A percentile compares a stretch with the other conserved stretches of the same genome.
These are phyloP conservation scores for Lampropteryx suffumata DNA, from an alignment of 2,888 invertebrate genomes.

Conservation along the genomic window DNA sequence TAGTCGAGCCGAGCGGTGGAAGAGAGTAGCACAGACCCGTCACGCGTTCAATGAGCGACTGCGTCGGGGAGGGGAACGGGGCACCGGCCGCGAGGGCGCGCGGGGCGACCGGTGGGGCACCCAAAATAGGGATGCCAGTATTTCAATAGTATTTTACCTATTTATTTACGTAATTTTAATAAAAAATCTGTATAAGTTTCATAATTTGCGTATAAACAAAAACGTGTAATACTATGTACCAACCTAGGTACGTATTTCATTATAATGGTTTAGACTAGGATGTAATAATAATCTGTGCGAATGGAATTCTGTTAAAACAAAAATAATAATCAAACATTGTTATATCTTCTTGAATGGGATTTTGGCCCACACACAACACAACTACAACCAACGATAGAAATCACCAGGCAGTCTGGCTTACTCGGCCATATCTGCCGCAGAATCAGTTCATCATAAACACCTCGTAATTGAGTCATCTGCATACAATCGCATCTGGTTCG, in stretches of 20 bases:
- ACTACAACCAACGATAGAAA: not conserved
- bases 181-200: no score
- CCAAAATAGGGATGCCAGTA: constrained; percentile 45
- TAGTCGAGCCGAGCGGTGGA: constrained; percentile 50
- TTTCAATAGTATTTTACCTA: constrained; percentile 17
- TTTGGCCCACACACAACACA: not conserved
- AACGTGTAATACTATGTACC: no score
- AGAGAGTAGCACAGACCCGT: constrained; percentile 62
- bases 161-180: no score
- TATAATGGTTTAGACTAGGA: no score
- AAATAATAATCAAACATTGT: no score
- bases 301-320: no score
- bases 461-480: constrained; percentile 35
- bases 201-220: no score
- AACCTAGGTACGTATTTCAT: no score
- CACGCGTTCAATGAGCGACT: constrained; percentile 75
- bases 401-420: constrained; percentile 8
- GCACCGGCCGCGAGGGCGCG: constrained; percentile 30
- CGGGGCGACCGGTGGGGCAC: constrained; percentile 44
- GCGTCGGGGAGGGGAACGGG: constrained; percentile 51
- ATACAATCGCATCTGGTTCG: constrained; percentile 40
- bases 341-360: no score
- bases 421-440: constrained; percentile 27
- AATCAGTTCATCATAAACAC: constrained; percentile 18
- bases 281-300: no score